phyloP scores from a whole-genome alignment of 2,888 invertebrate species.

The Ophion ellenae region DNA sequence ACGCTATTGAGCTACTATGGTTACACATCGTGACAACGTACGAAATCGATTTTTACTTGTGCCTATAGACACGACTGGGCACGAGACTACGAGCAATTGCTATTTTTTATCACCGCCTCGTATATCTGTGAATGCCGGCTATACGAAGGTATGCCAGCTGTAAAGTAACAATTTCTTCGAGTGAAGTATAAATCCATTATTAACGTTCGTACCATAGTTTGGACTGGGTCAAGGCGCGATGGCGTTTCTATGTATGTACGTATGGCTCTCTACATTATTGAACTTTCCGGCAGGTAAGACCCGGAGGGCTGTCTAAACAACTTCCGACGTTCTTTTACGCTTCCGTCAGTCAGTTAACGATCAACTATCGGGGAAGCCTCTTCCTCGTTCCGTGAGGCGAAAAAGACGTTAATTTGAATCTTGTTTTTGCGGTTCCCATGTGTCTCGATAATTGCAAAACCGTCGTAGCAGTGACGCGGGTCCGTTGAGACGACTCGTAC shows the following conservation, averaged over 20 bases:
- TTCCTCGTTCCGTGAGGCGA: slow-evolving; percentile 18
- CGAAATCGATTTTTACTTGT: slow-evolving; percentile 73
- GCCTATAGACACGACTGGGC: slow-evolving; percentile 44
- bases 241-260: slow-evolving; percentile 12
- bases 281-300: slow-evolving; percentile 54
- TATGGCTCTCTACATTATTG: slow-evolving; percentile 42
- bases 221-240: slow-evolving; percentile 67
- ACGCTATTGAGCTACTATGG: slow-evolving; percentile 77
- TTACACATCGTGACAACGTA: slow-evolving; percentile 75
- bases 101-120: slow-evolving; percentile 48
- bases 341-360: slow-evolving; percentile 62
- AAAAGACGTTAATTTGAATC: not conserved
- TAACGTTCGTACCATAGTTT: slow-evolving; percentile 47
- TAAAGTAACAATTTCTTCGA: slow-evolving; percentile 41
- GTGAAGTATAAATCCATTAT: slow-evolving; percentile 53
- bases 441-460: slow-evolving; percentile 21
- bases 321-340: slow-evolving; percentile 37
- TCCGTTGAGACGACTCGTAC: not conserved
- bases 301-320: slow-evolving; percentile 6
- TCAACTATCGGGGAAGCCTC: slow-evolving; percentile 43
- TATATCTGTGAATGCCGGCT: slow-evolving; percentile 43
- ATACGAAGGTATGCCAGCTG: slow-evolving; percentile 28
- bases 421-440: slow-evolving; percentile 34
- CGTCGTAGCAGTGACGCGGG: slow-evolving; percentile 3
- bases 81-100: slow-evolving; percentile 49